Evolutionary conservation across 2,113 vertebrate species (phyloP), one percentile per base, ranked within the genome.

Genomic region (Epinephelus lanceolatus): DNA sequence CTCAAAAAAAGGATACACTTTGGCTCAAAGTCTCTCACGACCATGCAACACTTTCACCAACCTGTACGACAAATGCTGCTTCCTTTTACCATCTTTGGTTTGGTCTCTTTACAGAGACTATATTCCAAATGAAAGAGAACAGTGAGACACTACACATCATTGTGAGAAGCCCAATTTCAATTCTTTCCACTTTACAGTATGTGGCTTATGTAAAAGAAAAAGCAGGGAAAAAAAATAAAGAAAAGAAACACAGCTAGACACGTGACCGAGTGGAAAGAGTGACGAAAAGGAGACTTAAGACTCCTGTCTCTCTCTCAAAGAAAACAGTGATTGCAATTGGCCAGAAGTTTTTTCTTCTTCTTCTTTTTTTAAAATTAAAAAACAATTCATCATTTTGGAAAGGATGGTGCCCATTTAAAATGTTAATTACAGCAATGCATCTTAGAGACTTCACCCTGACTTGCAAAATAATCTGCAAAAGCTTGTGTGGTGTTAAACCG

Each of bases 391-490:
- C 65, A 80, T 85, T 91, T 88, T 79, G 27, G 45, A 89, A 92
- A 81, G 37, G 57, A 81, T 73, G 63, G 70, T 84, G 57, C 52
- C 67, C 49, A 84, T 94, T 94, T 89, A 80, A 86, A 92, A 88
- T 89, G 86, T 88, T 89, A 89, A 95, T 90, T 84, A 79, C 75
- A 83, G 65, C 81, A 83, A 86, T 88, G 74, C 78, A 88, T 91
- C 86, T 89, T 82, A 65, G 25, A 76, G 55, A 72, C 61, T 80
- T 82, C 60, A 80, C 85, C 60, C 66, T 69, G 76, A 86, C 76
- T 78, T 77, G 63, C 40, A 59, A 80, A 84, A 73, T 86, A 84
- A 89, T 91, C 83, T 74, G 45, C 61, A 42, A 53, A 85, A 78
- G 85, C n/a, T 62, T 71, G 40, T 47, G 76, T 71, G 33, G 40